Evolutionary conservation across 2,797 vertebrate genomes (phyloP), one percentile per base, ranked within the genome.

Genomic region (Dipus sagitta): DNA sequence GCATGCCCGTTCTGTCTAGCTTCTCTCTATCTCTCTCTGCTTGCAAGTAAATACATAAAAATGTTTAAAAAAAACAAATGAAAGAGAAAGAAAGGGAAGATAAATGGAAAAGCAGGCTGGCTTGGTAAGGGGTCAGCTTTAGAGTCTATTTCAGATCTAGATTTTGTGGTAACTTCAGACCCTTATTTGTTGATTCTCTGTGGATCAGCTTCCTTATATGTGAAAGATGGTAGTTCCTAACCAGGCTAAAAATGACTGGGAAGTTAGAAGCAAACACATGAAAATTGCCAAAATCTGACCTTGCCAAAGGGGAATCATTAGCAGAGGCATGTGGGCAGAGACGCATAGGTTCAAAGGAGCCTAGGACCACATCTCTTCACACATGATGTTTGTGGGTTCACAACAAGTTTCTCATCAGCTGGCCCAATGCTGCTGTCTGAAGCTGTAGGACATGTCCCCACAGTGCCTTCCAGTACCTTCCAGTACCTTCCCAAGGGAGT

Each of bases 161-260:
- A 23, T 71, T 82, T 34, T 80, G 18, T 30, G 30, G 21, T 52
- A 32, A 64, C 70, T 70, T 67, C 58, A n/a, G 3, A 42, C 38
- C 42, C 54, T 58, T 64, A 2, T 71, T 20, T 1, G 21, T 78
- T 82, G 38, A 80, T 86, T 91, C 77, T 70, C 71, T 32, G 32
- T 68, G 75, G n/a, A 12, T 74, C 64, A 21, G 28, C 65, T 82
- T 84, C 87, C 75, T 86, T 30, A 4, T 32, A 9, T 30, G 26
- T 34, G 89, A 94, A 65, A 77, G 65, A 80, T n/a, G 74, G 67
- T 42, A 47, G 47, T 70, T 67, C 70, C 72, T 89, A 77, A 62
- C 34, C 32, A 42, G 70, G 85, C n/a, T 77, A 30, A 24, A 83
- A 52, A 64, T 13, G 75, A 65, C n/a, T 65, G 38, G 70, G 52